These are phyloP conservation scores for Ophraella communa DNA, from an alignment of 2,888 invertebrate species.

Conservation along the genomic window DNA sequence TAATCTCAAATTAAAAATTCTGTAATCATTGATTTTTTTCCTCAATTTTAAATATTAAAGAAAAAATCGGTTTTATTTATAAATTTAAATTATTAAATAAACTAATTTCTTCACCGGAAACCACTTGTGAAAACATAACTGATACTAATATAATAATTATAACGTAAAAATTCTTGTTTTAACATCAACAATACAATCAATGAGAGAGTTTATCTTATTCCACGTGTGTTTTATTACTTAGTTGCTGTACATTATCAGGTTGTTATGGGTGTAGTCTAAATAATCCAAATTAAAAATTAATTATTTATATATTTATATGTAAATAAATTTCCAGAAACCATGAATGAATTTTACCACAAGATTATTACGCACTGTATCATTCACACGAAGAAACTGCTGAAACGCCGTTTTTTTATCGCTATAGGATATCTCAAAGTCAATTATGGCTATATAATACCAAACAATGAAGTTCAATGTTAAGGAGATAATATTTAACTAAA, in stretches of 20 bases:
- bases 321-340: background rate
- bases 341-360: background rate
- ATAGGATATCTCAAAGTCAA: conserved; percentile 3
- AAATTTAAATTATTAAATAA: too few relatives aligned
- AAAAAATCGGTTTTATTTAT: too few relatives aligned
- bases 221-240: conserved; percentile 2
- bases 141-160: background rate
- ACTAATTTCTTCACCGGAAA: background rate
- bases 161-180: background rate
- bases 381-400: background rate
- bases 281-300: too few relatives aligned
- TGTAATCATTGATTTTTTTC: too few relatives aligned
- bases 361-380: background rate
- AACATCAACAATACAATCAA: background rate
- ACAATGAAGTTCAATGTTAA: background rate
- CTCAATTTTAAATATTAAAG: too few relatives aligned
- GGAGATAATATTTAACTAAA: background rate
- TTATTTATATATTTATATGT: too few relatives aligned
- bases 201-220: background rate
- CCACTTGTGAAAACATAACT: background rate
- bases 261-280: background rate
- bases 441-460: background rate
- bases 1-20: too few relatives aligned
- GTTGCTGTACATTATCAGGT: conserved; percentile 10
- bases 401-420: background rate